Evolutionary conservation across 2,888 invertebrate genomes (phyloP), one percentile per base, ranked within the genome.

Genomic region (Nezara viridula): DNA sequence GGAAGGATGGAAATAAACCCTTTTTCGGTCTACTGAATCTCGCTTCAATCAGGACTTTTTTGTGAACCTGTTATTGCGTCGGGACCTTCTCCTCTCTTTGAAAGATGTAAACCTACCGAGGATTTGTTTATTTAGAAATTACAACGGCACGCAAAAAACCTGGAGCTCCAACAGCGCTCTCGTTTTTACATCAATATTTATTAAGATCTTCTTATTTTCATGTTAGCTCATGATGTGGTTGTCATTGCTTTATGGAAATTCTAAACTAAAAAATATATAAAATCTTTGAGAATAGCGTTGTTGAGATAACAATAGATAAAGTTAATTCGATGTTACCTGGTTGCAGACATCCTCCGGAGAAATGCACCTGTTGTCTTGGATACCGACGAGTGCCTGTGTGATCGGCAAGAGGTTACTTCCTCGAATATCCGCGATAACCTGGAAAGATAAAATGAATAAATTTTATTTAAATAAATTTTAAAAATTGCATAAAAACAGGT

Each of bases 341-440:
- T 89, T 52, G 49, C 90, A 90, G 52, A 90, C 52, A 90, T 92
- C 92, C 91, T 93, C 93, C 44, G 93, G 93, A 91, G 92, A 93
- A 91, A 92, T 92, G 89, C 93, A 93, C 89, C 93, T 92, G 90
- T 92, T 93, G 91, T 93, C 93, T 77, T 91, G 91, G 92, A 93
- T 92, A 91, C 93, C 93, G 92, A 93, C 92, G 91, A 93, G 92
- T 89, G 93, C 93, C 92, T 93, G 93, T 90, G 93, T 93, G 91
- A 93, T 92, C 88, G 93, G 93, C 89, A 92, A 91, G 91, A 91
- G 87, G 52, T 91, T 90, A 60, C 91, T 90, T 12, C 90, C 90
- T 44, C 90, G 89, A 88, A 90, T 89, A 86, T 90, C 90, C 6
- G 89, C 90, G 40, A 66, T 77, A 44, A 88, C 47, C 88, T 88